Conservation (phyloP, 2,888 invertebrate species). For the Rutpela maculata region DNA sequence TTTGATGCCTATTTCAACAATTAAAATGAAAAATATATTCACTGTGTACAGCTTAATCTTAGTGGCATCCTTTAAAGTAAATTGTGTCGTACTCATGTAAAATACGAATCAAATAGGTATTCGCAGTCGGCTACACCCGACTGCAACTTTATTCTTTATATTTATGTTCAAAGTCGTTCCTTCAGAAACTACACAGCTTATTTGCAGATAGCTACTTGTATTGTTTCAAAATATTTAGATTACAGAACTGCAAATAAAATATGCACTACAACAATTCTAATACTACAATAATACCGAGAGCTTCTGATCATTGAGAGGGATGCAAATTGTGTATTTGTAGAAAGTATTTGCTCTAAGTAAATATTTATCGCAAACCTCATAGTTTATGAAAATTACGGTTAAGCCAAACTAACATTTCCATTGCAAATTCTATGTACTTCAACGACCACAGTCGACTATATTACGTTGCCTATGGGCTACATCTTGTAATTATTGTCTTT, state of each 20-base stretch:
- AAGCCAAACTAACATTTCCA: slow-evolving; percentile 34
- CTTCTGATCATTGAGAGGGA: not conserved
- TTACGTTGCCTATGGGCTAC: slow-evolving; percentile 27
- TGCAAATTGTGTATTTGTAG: slow-evolving; percentile 14
- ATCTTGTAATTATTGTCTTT: slow-evolving; percentile 39
- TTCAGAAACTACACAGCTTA: not conserved
- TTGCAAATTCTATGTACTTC: slow-evolving; percentile 30
- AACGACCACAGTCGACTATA: slow-evolving; percentile 19
- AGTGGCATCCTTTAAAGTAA: too few species aligned
- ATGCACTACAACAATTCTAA: not conserved
- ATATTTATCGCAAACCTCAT: slow-evolving; percentile 26
- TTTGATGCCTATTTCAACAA: too few species aligned
- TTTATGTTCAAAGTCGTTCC: not conserved
- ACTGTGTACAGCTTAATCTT: too few species aligned
- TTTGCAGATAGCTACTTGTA: not conserved
- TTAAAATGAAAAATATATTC: too few species aligned
- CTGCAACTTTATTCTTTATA: too few species aligned
- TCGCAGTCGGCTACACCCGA: too few species aligned
- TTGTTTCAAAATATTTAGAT: not conserved
- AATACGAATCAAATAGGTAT: too few species aligned
- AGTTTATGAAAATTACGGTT: slow-evolving; percentile 36
- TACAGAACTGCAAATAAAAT: slow-evolving; percentile 2
- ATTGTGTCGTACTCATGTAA: too few species aligned
- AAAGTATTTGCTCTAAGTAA: slow-evolving; percentile 25
- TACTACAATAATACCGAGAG: not conserved